phyloP scores from a whole-genome alignment of 2,888 invertebrate genomes.

The Dolichomitus sp. region DNA sequence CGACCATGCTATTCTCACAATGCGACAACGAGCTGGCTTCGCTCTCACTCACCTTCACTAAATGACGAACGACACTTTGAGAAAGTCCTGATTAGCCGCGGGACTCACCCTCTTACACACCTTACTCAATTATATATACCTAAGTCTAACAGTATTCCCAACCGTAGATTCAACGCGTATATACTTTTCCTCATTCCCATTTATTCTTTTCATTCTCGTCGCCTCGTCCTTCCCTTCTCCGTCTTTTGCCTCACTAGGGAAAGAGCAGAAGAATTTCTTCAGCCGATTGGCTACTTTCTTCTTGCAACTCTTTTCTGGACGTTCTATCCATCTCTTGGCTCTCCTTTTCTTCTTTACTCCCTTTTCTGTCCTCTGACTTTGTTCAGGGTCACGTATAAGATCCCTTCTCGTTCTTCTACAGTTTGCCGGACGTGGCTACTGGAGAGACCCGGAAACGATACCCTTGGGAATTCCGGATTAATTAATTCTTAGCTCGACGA shows the following conservation, averaged over 20 bases:
- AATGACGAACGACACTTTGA: slow-evolving; percentile 67
- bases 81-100: slow-evolving; percentile 68
- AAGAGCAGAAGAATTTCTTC: slow-evolving; percentile 7
- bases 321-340: slow-evolving; percentile 22
- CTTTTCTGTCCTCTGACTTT: slow-evolving; percentile 12
- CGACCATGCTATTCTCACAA: slow-evolving; percentile 19
- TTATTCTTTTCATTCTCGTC: slow-evolving; percentile 17
- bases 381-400: slow-evolving; percentile 41
- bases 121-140: slow-evolving; percentile 28
- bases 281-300: slow-evolving; percentile 38
- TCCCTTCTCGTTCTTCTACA: slow-evolving; percentile 13
- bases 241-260: neutral
- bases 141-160: neutral
- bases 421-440: slow-evolving; percentile 10
- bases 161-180: slow-evolving; percentile 8
- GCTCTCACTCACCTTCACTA: slow-evolving; percentile 46
- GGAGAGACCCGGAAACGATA: slow-evolving; percentile 33
- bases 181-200: slow-evolving; percentile 1
- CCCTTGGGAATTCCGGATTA: slow-evolving; percentile 56
- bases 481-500: slow-evolving; percentile 58
- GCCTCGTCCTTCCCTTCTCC: neutral
- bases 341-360: neutral
- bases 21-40: slow-evolving; percentile 44
- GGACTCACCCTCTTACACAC: slow-evolving; percentile 41
- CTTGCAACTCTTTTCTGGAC: slow-evolving; percentile 26